Conservation (phyloP, 2,888 invertebrate species). For the Phorcus lineatus region DNA sequence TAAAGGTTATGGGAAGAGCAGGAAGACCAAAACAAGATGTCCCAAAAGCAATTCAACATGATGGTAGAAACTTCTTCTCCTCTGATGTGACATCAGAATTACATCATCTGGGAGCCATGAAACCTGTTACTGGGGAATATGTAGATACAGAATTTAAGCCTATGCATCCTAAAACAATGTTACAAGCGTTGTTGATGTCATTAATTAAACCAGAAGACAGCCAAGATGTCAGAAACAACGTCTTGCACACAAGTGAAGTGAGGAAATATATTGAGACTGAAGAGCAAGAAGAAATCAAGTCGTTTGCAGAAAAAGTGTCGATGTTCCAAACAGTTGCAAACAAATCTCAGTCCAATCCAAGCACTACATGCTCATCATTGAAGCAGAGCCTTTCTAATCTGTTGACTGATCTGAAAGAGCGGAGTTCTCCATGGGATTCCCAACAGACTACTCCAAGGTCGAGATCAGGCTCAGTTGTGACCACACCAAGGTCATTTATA, state of each 20-base stretch:
- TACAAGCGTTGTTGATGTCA: background rate
- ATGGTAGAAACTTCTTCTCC: too few species aligned
- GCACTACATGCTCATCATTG: background rate
- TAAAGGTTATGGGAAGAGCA: background rate
- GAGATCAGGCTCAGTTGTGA: too few species aligned
- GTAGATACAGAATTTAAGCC: background rate
- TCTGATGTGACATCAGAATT: background rate
- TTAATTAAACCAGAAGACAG: background rate
- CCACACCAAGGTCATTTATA: too few species aligned
- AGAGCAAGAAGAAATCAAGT: background rate
- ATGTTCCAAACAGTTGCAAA: background rate
- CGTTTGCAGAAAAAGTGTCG: background rate
- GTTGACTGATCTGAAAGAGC: slow-evolving; percentile 4
- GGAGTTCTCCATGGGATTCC: too few species aligned
- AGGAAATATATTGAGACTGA: background rate
- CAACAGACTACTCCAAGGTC: too few species aligned
- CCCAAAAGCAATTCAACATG: too few species aligned
- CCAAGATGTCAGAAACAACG: background rate
- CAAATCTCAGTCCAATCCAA: background rate
- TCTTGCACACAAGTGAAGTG: background rate
- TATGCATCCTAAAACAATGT: background rate
- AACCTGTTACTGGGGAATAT: background rate
- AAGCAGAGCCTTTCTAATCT: slow-evolving; percentile 6
- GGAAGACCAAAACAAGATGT: background rate
- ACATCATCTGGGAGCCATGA: background rate